Base-by-base conservation (phyloP, 2,113 vertebrate species). In the Ameiurus melas region DNA sequence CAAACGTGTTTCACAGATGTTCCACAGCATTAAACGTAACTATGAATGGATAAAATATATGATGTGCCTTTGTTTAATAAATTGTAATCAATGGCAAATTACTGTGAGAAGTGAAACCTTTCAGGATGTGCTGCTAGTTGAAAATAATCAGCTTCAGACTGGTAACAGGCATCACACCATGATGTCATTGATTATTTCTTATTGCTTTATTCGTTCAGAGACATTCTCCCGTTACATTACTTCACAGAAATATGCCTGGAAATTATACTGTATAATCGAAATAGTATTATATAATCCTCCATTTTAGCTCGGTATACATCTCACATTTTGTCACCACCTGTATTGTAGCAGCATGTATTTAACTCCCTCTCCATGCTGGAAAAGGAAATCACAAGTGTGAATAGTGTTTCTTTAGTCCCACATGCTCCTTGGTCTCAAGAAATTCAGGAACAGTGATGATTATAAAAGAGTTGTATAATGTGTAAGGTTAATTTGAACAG, bases 401-500 rank as follows among this genome's bases (percentile, higher is more conserved):
- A 53, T 86, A 12, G 13, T 79, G 20, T 79, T 7, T 14, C 57
- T 33, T 78, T 86, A 79, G 73, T 64, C 25, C 64, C 16, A 64
- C 22, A 22, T 86, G 16, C 71, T 27, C 33, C 4, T 77, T 43
- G 62, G 13, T 60, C 47, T 71, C n/a, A 71, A 53, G 43, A 85
- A 22, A 4, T 5, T 57, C 71, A 43, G 85, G 60, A 80, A 1
- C 43, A 79, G 85, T 39, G 16, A 70, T 17, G 9, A 47, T 53
- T 12, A 19, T 33, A 70, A 55, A 70, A 70, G 55, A 83, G 84
- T 82, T 85, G 84, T 86, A 87, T 90, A 90, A 90, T 91, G 84
- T 66, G 81, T 85, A 88, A 91, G 90, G 91, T 93, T 95, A 91
- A 94, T 94, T 91, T 90, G 57, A 87, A 84, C 17, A 89, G 60